Percentiles rank a stretch among this genome's conserved stretches.
These are phyloP conservation scores for Napeogenes sylphis DNA, from an alignment of 2,888 invertebrate genomes.

Conservation along the genomic window DNA sequence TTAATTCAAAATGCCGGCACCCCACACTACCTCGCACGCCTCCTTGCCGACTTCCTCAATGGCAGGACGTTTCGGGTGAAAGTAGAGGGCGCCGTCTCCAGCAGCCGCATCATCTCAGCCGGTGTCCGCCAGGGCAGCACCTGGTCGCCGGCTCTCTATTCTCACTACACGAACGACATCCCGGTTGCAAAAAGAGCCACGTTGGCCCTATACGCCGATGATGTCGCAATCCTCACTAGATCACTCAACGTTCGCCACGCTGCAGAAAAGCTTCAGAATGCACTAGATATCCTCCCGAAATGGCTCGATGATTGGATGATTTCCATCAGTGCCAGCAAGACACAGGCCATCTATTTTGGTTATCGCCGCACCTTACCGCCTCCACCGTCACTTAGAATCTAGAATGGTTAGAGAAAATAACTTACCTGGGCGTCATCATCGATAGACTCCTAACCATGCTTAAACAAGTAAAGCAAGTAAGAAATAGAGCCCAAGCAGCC, in stretches of 20 bases:
- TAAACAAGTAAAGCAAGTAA: constrained; percentile 14
- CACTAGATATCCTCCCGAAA: constrained; percentile 14
- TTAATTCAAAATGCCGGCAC: no score
- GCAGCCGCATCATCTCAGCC: constrained; percentile 4
- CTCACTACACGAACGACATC: constrained; percentile 27
- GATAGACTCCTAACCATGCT: not conserved
- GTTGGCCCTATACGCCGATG: constrained; percentile 26
- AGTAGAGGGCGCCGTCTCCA: constrained; percentile 21
- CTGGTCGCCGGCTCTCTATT: constrained; percentile 26
- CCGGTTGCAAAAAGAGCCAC: constrained; percentile 13
- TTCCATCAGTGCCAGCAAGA: constrained; percentile 16
- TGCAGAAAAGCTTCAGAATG: constrained; percentile 11
- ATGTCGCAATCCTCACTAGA: constrained; percentile 14
- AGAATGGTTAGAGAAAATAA: no score
- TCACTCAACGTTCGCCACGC: constrained; percentile 19
- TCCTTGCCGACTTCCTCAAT: no score
- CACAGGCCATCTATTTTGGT: constrained; percentile 5
- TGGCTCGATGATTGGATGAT: constrained; percentile 23
- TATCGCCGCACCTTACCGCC: no score
- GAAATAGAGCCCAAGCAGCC: constrained; percentile 7
- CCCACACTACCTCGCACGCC: no score
- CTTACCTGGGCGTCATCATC: not conserved
- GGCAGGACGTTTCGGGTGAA: constrained; percentile 12
- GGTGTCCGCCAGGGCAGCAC: constrained; percentile 33
- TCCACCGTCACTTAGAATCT: no score